Percentiles rank a stretch among this genome's conserved stretches.
Conservation (phyloP, 2,888 invertebrate genomes). For the Amiota mariae region DNA sequence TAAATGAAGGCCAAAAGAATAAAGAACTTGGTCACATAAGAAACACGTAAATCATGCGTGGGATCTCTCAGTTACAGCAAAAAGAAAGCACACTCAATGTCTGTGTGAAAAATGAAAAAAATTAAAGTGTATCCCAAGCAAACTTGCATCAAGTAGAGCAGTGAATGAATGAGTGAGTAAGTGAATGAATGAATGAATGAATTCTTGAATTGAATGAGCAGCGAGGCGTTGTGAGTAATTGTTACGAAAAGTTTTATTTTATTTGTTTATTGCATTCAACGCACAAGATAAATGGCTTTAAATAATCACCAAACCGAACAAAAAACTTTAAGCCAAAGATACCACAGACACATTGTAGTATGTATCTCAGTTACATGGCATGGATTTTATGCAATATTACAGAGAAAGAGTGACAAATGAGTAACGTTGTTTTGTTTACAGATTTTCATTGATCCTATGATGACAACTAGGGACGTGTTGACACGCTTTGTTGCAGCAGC, state of each 20-base stretch:
- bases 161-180: neutral
- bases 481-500: slow-evolving; percentile 22
- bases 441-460: slow-evolving; percentile 26
- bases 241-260: slow-evolving; percentile 2
- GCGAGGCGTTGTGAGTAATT: slow-evolving; percentile 55
- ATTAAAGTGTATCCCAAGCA: neutral
- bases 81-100: slow-evolving; percentile 4
- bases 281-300: slow-evolving; percentile 58
- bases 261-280: slow-evolving; percentile 5
- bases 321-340: slow-evolving; percentile 29
- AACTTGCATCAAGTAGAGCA: slow-evolving; percentile 20
- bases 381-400: slow-evolving; percentile 6
- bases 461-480: slow-evolving; percentile 14
- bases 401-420: slow-evolving; percentile 58
- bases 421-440: slow-evolving; percentile 22
- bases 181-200: neutral
- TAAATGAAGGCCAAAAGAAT: neutral
- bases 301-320: slow-evolving; percentile 40
- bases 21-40: slow-evolving; percentile 25
- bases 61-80: slow-evolving; percentile 43
- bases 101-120: neutral
- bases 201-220: slow-evolving; percentile 19
- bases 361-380: neutral
- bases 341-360: neutral
- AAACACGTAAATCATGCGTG: slow-evolving; percentile 56